Conservation (phyloP, 1,140 invertebrate species). For the Pissodes strobi region DNA sequence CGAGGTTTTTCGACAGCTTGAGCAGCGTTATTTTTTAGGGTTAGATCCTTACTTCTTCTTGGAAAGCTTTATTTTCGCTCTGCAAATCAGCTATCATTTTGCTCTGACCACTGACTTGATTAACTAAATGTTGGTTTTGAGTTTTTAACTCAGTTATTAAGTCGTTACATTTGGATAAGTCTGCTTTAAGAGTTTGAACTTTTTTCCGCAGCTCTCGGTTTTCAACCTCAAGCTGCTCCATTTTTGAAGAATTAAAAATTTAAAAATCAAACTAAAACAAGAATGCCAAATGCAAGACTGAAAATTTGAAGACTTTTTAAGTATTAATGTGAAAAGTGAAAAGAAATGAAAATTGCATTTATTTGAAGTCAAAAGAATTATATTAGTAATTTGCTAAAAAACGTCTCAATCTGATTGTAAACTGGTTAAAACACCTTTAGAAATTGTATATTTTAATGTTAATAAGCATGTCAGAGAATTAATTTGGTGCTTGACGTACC, state of each 20-base stretch:
- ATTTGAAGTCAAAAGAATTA: neutral
- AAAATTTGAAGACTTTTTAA: neutral
- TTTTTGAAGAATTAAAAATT: neutral
- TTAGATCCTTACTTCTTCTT: too few species aligned
- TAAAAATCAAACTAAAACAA: neutral
- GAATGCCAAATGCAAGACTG: neutral
- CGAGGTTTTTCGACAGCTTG: too few species aligned
- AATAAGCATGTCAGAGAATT: neutral
- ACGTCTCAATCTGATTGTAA: neutral
- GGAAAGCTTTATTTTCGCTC: too few species aligned
- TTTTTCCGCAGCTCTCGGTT: too few species aligned
- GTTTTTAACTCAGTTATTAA: too few species aligned
- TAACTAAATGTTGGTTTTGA: too few species aligned
- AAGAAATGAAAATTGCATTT: too few species aligned
- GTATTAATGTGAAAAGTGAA: neutral
- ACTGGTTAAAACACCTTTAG: neutral
- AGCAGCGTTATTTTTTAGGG: too few species aligned
- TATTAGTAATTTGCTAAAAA: neutral
- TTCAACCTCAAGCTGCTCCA: too few species aligned
- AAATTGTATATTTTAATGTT: neutral
- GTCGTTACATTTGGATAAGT: too few species aligned
- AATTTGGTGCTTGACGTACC: neutral
- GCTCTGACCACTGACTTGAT: too few species aligned
- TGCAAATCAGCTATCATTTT: neutral
- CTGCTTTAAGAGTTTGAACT: too few species aligned